Evolutionary conservation across 2,888 invertebrate species (phyloP), one percentile per base, ranked within the genome.

Genomic region (Xylota segnis): DNA sequence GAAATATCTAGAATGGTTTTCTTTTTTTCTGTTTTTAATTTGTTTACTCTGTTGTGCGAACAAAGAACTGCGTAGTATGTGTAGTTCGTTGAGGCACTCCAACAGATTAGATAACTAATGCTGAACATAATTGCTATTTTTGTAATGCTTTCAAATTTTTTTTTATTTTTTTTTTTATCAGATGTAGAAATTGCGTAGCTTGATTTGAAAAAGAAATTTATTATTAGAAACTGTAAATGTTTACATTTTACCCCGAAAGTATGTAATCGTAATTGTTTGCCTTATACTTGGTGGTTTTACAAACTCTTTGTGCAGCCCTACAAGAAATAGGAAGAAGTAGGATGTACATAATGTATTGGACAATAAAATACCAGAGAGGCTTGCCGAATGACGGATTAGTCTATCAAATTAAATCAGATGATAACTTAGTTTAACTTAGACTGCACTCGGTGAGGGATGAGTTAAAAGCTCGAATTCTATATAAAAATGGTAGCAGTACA

Each of bases 91-190:
- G 14, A 10, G 27, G 58, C 27, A 32, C 71, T 71, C 23, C 45
- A 58, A 71, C 34, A 71, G 71, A 71, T 71, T 47, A 71, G 71
- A 71, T 71, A 71, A 47, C 32, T 59, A 47, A 23, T 71, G 7
- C 45, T 32, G 29, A 32, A 27, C 54, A 9, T 54, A 29, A 14
- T 27, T 54, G 14, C 47, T 12, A 16, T 43, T 66, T 52, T 52
- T 40, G 66, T 52, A 40, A 68, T 54, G 43, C 54, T 29, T 18
- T 40, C 50, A 32, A 2, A 23, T 37, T 14, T 59, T 59, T 12
- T 6, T n/a, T 23, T 9, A 12, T 59, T 37, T 37, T 56, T 56
- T 56, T 56, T 37, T 59, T 27, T 34, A 34, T 34, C n/a, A 47
- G 47, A 47, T 16, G 6, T 47, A 18, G 18, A 47, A 47, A 47